Percentiles rank a stretch among this genome's conserved stretches.
Evolutionary conservation across 2,888 invertebrate genomes (phyloP).

Genomic region (Dolichopus griseipennis): DNA sequence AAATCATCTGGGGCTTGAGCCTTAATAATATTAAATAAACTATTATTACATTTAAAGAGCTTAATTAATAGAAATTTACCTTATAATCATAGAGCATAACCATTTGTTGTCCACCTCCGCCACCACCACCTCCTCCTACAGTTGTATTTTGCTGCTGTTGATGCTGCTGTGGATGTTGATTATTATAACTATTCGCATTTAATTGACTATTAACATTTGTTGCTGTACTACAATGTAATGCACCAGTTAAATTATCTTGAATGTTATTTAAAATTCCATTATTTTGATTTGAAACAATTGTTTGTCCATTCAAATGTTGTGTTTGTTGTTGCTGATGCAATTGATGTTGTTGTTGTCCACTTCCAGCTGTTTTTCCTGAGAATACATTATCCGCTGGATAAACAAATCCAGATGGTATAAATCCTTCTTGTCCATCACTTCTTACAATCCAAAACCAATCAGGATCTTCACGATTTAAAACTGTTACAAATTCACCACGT

Average conservation of each 20-base stretch:
- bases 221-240: not conserved
- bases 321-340: constrained; percentile 12
- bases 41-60: not conserved
- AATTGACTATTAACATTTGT: constrained; percentile 14
- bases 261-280: not conserved
- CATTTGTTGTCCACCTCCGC: constrained; percentile 59
- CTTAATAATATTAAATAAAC: constrained; percentile 35
- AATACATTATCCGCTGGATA: constrained; percentile 80
- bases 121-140: constrained; percentile 14
- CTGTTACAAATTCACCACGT: constrained; percentile 90
- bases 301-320: constrained; percentile 9
- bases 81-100: constrained; percentile 94
- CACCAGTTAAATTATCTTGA: not conserved
- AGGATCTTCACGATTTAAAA: constrained; percentile 86
- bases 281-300: constrained; percentile 7
- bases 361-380: constrained; percentile 27
- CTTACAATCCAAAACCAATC: constrained; percentile 96
- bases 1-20: constrained; percentile 90
- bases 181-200: constrained; percentile 16
- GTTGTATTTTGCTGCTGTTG: constrained; percentile 13
- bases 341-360: not conserved
- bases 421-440: constrained; percentile 88
- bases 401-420: constrained; percentile 89
- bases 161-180: constrained; percentile 18
- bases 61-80: constrained; percentile 40